Percentiles rank a stretch among this genome's conserved stretches.
Evolutionary conservation across 2,113 vertebrate species (phyloP).

Genomic region (Nyctibius bracteatus): DNA sequence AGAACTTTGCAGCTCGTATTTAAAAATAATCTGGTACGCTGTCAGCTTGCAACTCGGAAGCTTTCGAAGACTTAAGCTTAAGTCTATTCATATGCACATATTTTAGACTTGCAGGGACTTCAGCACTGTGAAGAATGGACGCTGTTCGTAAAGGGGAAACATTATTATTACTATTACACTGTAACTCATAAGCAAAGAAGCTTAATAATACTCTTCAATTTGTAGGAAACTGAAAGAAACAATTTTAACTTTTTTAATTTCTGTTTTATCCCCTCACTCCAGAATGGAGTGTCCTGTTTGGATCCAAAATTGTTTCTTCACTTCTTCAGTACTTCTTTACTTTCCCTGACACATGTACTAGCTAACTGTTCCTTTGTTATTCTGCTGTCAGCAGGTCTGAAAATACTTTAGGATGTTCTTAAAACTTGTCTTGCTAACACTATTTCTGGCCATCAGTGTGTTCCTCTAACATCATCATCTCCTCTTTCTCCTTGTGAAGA

Average conservation of each 20-base stretch:
- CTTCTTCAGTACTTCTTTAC: neutral
- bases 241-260: neutral
- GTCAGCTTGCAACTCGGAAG: neutral
- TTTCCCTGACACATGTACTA: neutral
- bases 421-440: neutral
- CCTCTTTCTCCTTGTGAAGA: neutral
- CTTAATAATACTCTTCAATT: neutral
- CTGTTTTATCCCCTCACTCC: neutral
- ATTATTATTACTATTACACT: neutral
- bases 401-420: neutral
- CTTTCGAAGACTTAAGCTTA: neutral
- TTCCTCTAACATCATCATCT: neutral
- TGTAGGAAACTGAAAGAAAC: neutral
- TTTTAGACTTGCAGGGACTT: neutral
- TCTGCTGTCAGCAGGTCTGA: neutral
- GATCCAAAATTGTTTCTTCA: neutral
- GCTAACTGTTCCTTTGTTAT: neutral
- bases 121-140: neutral
- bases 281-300: neutral
- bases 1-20: neutral
- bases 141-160: neutral
- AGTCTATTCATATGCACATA: neutral
- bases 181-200: neutral
- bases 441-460: neutral
- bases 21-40: neutral